Evolutionary conservation across 2,888 invertebrate species (phyloP), one percentile per base, ranked within the genome.

Genomic region (Heterodera filipjevi): DNA sequence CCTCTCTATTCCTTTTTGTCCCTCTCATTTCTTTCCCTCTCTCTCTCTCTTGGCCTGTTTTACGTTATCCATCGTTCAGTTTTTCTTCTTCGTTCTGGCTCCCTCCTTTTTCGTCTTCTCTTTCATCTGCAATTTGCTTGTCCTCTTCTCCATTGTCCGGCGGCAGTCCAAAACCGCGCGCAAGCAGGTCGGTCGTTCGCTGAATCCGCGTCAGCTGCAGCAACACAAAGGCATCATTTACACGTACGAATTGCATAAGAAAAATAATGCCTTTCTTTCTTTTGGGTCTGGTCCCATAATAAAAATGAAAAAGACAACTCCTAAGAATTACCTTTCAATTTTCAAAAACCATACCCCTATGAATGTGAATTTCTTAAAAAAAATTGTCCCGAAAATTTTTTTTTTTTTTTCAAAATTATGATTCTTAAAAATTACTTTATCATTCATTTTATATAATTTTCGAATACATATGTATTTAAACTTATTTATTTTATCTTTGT

Each of bases 111-210:
- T 84, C 77, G 81, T 53, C 73, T 84, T 84, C 72, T 84, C 84
- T 12, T 85, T 86, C 71, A 79, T 84, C 64, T 84, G 84, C 77
- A 84, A 84, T 77, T 71, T 84, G 66, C 66, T 84, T 12, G 84
- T 84, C 22, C 80, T 84, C 3, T 81, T 80, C 19, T 84, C 85
- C 44, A 84, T 84, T 16, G 76, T 84, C 10, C 83, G 77, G 35
- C 79, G 84, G 22, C 84, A 84, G 70, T 84, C 85, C 32, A 85
- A 85, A 66, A 85, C 83, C 3, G 72, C 84, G 32, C 83, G 85
- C 39, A 84, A 84, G 66, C 84, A 84, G 39, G 79, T 84, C 70
- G 84, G 84, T 22, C 77, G 84, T 33, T 79, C 84, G 35, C 66
- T 84, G 79, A 84, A 84, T 70, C 85, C 83, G n/a, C 79, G 84